phyloP scores from a whole-genome alignment of 2,888 invertebrate genomes.

The Malacosoma neustria region DNA sequence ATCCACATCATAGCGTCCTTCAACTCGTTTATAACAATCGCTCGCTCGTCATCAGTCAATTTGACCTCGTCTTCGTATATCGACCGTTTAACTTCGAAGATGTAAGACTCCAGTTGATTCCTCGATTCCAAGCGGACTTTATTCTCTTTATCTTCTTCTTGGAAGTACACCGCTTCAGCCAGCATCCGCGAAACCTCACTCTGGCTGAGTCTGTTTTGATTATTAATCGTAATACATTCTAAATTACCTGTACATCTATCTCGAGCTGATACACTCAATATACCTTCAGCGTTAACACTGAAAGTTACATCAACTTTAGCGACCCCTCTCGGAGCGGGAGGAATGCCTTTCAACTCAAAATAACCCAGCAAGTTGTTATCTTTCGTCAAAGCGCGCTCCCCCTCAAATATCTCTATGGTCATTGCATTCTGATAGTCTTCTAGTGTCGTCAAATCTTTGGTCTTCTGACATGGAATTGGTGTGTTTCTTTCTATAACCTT shows the following conservation, averaged over 20 bases:
- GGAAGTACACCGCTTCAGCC: conserved; percentile 32
- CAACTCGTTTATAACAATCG: conserved; percentile 31
- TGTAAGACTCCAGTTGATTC: conserved; percentile 46
- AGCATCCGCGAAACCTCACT: conserved; percentile 41
- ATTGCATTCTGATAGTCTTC: conserved; percentile 48
- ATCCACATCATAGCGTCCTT: conserved; percentile 38
- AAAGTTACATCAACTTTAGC: conserved; percentile 50
- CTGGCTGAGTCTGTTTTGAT: conserved; percentile 33
- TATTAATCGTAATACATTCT: conserved; percentile 33
- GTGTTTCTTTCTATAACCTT: conserved; percentile 48
- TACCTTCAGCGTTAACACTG: conserved; percentile 39
- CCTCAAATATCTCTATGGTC: conserved; percentile 55
- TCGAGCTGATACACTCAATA: conserved; percentile 39
- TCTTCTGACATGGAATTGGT: conserved; percentile 39
- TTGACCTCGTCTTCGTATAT: conserved; percentile 27
- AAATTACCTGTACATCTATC: conserved; percentile 39
- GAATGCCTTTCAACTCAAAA: conserved; percentile 42
- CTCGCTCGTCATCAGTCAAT: conserved; percentile 27
- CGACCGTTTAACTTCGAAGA: conserved; percentile 36
- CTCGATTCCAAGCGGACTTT: conserved; percentile 38
- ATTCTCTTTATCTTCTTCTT: conserved; percentile 40
- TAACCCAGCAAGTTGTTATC: conserved; percentile 48
- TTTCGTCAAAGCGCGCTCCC: conserved; percentile 43
- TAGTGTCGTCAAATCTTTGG: conserved; percentile 45
- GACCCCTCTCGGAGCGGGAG: conserved; percentile 46